phyloP scores from a whole-genome alignment of 2,888 invertebrate genomes.

The Hedya salicella region DNA sequence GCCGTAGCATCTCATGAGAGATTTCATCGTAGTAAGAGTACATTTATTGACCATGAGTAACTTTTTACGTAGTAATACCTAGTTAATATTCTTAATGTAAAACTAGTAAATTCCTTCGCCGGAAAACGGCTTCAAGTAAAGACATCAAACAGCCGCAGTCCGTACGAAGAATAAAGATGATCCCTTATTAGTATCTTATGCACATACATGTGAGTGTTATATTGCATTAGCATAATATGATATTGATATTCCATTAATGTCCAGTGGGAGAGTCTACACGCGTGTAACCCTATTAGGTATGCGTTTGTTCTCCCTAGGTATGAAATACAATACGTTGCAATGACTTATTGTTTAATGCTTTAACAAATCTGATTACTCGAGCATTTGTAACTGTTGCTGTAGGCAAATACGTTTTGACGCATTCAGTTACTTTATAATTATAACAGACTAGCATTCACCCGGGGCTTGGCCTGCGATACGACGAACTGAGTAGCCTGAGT shows the following conservation, averaged over 20 bases:
- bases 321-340: not conserved
- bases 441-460: no score
- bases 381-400: not conserved
- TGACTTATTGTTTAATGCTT: not conserved
- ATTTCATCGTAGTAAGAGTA: no score
- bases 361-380: not conserved
- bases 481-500: no score
- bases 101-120: slow-evolving; percentile 15
- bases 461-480: no score
- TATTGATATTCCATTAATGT: slow-evolving; percentile 42
- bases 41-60: no score
- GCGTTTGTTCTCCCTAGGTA: slow-evolving; percentile 20
- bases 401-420: no score
- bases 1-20: no score
- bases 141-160: slow-evolving; percentile 35
- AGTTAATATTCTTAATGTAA: not conserved
- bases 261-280: slow-evolving; percentile 19
- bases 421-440: no score
- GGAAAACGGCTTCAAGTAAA: slow-evolving; percentile 32
- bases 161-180: slow-evolving; percentile 37
- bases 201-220: slow-evolving; percentile 34
- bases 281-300: slow-evolving; percentile 17
- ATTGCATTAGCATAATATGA: slow-evolving; percentile 35
- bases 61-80: no score
- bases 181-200: slow-evolving; percentile 30